phyloP scores from a whole-genome alignment of 2,113 vertebrate genomes.

The Calyptomena viridis region DNA sequence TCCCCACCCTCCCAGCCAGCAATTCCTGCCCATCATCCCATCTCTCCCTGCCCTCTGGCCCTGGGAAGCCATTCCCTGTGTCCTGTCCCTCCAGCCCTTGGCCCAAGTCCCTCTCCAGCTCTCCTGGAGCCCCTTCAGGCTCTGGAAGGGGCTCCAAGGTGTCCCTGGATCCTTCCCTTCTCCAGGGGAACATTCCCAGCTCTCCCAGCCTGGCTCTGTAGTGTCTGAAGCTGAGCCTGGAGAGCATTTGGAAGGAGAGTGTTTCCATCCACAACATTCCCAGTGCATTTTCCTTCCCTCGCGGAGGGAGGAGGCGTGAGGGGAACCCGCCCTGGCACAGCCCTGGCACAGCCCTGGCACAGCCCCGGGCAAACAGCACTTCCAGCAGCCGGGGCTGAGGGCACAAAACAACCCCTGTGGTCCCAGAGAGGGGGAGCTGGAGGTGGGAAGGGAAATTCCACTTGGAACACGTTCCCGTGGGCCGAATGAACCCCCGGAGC shows the following conservation, averaged over 20 bases:
- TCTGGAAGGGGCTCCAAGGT: background rate
- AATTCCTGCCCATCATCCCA: background rate
- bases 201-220: background rate
- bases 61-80: no score
- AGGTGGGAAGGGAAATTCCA: constrained; percentile 71
- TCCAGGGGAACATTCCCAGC: background rate
- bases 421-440: constrained; percentile 59
- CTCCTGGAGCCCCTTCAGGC: background rate
- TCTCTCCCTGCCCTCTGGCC: background rate
- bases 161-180: background rate
- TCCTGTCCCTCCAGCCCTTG: no score
- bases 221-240: accelerated
- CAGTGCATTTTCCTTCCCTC: background rate
- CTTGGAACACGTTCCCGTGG: constrained; percentile 54
- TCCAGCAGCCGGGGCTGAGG: background rate
- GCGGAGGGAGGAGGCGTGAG: background rate
- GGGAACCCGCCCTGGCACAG: background rate
- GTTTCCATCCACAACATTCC: accelerated
- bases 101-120: background rate
- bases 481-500: constrained; percentile 1
- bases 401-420: constrained; percentile 61
- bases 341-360: background rate
- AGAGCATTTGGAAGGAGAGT: background rate
- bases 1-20: accelerated
- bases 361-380: constrained; percentile 8